Base-by-base conservation (phyloP, 2,888 invertebrate genomes). In the Chrysina gloriosa region DNA sequence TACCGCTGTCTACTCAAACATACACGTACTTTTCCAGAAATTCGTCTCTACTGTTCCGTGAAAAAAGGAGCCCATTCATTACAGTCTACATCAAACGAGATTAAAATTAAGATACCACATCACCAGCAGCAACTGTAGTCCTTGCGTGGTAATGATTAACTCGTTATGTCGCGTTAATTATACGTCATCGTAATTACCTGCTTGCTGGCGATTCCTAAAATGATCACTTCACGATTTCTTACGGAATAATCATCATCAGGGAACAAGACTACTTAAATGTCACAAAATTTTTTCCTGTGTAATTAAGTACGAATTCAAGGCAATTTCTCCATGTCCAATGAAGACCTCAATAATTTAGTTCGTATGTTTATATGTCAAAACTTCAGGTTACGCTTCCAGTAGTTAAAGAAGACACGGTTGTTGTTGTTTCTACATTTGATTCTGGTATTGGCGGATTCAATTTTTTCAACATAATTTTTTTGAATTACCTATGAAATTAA, bases 21-120 rank as follows among this genome's bases (percentile, higher is more conserved):
- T 52, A 52, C 11, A 52, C 27, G 9, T 19, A 52, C 52, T 7
- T 29, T 52, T 52, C 52, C 9, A 31, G 6, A 19, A 52, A 52
- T 31, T 14, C 29, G 31, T 29, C 31, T 52, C 27, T 16, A 31
- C 27, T 31, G 52, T 29, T 19, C 31, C 29, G 29, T 29, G 29
- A 52, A 52, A 52, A 52, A 31, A 52, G 16, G 45, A 52, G 7
- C 52, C 31, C 52, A 52, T 52, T 52, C 31, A 52, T 52, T 31
- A 52, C 31, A 52, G 16, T 19, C 52, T 16, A 31, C 52, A 52
- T 52, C 52, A 52, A 52, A 52, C 52, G 31, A 52, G 52, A 52
- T 52, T 52, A 52, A 52, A 52, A 34, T 52, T 52, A 52, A 52
- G 52, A 52, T 52, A 52, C 29, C 14, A 52, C 52, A 52, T 52